Evolutionary conservation across 2,113 vertebrate species (phyloP).

Genomic region (Brienomyrus brachyistius): DNA sequence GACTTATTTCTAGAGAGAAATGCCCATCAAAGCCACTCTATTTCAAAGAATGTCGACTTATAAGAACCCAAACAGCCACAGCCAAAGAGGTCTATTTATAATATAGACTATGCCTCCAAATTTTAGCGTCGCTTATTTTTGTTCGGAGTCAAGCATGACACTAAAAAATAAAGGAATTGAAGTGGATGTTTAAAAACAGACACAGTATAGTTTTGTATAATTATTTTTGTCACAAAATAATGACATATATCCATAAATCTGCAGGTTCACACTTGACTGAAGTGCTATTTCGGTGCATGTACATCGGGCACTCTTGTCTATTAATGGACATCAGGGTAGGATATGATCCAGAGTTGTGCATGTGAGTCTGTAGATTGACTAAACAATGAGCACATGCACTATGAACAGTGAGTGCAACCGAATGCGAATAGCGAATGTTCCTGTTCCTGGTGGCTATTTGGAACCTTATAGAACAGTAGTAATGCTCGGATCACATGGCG

Average conservation of each 20-base stretch:
- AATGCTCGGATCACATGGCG: neutral
- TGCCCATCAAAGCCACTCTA: neutral
- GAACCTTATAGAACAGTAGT: neutral
- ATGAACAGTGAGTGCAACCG: neutral
- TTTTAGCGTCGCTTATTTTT: neutral
- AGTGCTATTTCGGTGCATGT: neutral
- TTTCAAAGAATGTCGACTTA: constrained; percentile 2
- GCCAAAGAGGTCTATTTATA: neutral
- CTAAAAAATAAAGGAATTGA: neutral
- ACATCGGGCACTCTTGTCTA: neutral
- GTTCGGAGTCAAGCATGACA: neutral
- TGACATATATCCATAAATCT: neutral
- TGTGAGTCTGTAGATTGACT: neutral
- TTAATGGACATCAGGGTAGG: neutral
- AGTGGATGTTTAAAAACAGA: neutral
- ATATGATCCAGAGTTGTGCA: neutral
- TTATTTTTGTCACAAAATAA: neutral
- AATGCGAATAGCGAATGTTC: neutral
- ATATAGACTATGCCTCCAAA: neutral
- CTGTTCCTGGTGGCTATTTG: neutral
- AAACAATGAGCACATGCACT: neutral
- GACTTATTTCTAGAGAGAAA: neutral
- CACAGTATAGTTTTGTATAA: neutral
- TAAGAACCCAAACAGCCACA: neutral
- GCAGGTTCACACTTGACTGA: neutral